Base-by-base conservation (phyloP, 2,797 vertebrate species). In the Epinephelus awoara region DNA sequence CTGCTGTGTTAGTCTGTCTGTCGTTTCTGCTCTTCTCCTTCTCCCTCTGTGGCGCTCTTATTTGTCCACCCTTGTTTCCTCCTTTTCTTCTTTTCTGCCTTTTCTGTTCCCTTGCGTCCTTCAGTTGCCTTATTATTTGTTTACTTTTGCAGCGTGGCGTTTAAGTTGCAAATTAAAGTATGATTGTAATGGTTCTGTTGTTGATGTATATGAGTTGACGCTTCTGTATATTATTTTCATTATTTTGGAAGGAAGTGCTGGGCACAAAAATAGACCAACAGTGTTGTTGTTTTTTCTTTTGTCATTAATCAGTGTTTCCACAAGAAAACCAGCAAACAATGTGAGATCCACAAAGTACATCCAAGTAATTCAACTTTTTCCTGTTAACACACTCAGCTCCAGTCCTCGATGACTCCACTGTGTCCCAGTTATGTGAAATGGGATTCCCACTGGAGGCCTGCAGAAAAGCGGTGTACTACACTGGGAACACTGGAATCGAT, bases 1-100 rank as follows among this genome's bases (percentile, higher is more conserved):
- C 95, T 96, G 94, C 95, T 96, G 96, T 99, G 98, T 99, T 98
- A 99, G 98, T 99, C 97, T 96, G 94, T 98, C 97, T 97, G 96
- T 94, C 89, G 69, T 93, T 91, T 93, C 90, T 89, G 87, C 85
- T 87, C 91, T 89, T 84, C 75, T 70, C 62, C 79, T 79, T 65
- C 84, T 69, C 77, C 82, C 72, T 80, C 70, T 51, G 59, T 47
- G 64, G 54, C 5, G 13, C 68, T 79, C 66, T 71, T 63, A n/a
- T 77, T 82, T 17, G 57, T 83, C 79, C 56, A 1, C 34, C 67
- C 57, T 59, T n/a, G 17, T 85, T 82, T 92, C 86, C 56, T 71
- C 59, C 61, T 75, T 84, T 86, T 85, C 29, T 83, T 80, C 70
- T 54, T 86, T 84, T 85, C 79, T 76, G 14, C 54, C 89, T 88